Base-by-base conservation (phyloP, 2,113 vertebrate genomes). In the Corynorhinus townsendii region DNA sequence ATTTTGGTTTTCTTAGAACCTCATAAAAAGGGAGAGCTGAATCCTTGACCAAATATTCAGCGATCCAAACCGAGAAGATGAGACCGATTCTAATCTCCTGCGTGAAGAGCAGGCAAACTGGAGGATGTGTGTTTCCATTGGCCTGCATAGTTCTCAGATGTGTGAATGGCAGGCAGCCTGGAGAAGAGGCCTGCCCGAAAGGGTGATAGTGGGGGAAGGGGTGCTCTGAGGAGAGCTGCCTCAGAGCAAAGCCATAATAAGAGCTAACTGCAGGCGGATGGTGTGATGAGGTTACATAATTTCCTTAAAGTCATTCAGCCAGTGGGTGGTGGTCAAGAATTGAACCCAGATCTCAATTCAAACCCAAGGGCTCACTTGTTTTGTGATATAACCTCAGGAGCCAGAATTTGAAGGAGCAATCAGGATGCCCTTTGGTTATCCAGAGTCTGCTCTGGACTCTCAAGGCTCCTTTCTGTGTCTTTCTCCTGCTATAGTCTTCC, bases 51-150 rank as follows among this genome's bases (percentile, higher is more conserved):
- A 93, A 96, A 96, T 95, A 93, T 35, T 95, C 95, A 22, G 75
- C 95, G 96, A 97, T 97, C 97, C 97, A 94, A 94, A 86, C 73
- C 26, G 72, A 93, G 96, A 95, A 94, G 90, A 97, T 90, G 96
- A 97, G 95, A 92, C 85, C 82, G 45, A 92, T 54, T 69, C 81
- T 96, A 96, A 96, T 92, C 95, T 94, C 86, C 93, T 89, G 85
- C 56, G 47, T 94, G 96, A 90, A 87, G 68, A 90, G 68, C 52
- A 20, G 56, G 89, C 89, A 17, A 80, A 72, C n/a, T 6, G 59
- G 40, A 91, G 83, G 91, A 40, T 47, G 22, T 33, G 84, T 38
- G 43, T 85, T 95, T 91, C 81, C 90, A 95, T 0, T 62, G 84
- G 90, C 82, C 77, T 83, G 82, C 93, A 83, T 96, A 71, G 26